Conservation (phyloP, 2,113 vertebrate species). For the Xerus inauris region DNA sequence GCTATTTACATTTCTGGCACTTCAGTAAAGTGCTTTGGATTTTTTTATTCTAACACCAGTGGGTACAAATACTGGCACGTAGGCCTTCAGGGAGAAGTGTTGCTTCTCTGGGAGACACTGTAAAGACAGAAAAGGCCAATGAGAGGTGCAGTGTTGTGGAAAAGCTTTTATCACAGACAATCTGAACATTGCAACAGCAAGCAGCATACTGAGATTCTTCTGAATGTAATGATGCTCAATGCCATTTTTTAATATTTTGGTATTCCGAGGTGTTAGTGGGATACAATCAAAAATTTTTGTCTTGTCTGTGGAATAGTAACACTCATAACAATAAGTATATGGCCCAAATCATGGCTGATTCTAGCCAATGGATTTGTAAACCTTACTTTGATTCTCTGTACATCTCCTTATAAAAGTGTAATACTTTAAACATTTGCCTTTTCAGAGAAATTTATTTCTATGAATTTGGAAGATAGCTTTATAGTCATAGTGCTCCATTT, state of each 20-base stretch:
- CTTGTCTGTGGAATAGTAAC: not conserved
- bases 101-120: not conserved
- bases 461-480: conserved; percentile 6
- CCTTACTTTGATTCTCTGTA: not conserved
- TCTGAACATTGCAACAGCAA: not conserved
- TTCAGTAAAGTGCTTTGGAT: not conserved
- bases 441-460: not conserved
- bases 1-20: not conserved
- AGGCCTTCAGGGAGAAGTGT: not conserved
- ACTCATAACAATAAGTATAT: conserved; percentile 3
- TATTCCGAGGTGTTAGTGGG: conserved; percentile 32
- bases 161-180: conserved; percentile 19
- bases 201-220: not conserved
- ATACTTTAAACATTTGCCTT: conserved; percentile 4
- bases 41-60: not conserved
- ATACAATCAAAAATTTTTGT: not conserved
- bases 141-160: not conserved
- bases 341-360: conserved; percentile 11
- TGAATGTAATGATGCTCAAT: not conserved
- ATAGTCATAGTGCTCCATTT: not conserved
- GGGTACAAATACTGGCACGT: not conserved
- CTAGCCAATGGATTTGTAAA: conserved; percentile 18
- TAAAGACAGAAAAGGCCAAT: not conserved
- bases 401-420: not conserved
- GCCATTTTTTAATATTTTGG: not conserved